Evolutionary conservation across 2,797 vertebrate species (phyloP).

Genomic region (Echeneis naucrates): DNA sequence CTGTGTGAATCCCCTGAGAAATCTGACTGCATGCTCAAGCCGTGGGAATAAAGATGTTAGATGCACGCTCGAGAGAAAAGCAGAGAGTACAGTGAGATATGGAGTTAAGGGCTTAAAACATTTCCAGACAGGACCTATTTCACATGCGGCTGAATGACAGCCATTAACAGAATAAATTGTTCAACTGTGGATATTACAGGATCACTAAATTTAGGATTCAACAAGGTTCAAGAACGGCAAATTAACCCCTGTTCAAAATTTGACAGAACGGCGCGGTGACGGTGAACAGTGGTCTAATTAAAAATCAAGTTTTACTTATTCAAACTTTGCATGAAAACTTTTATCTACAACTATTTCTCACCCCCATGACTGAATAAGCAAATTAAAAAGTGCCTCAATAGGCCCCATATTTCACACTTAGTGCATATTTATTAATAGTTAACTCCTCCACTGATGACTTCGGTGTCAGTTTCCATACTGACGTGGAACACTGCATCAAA

Average conservation of each 20-base stretch:
- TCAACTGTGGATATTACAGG: constrained; percentile 11
- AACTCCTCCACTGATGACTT: constrained; percentile 27
- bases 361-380: not conserved
- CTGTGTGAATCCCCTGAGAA: constrained; percentile 60
- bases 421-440: constrained; percentile 46
- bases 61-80: constrained; percentile 47
- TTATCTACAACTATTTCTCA: not conserved
- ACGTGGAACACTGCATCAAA: not conserved
- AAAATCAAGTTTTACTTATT: not conserved
- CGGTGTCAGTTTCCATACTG: constrained; percentile 19
- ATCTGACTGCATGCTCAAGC: constrained; percentile 53
- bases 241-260: not conserved
- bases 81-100: constrained; percentile 48
- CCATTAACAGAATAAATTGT: constrained; percentile 25
- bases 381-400: not conserved
- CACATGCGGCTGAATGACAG: constrained; percentile 46
- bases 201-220: constrained; percentile 17
- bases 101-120: constrained; percentile 58
- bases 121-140: constrained; percentile 41
- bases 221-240: constrained; percentile 6
- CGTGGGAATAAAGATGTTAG: constrained; percentile 64
- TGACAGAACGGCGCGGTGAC: constrained; percentile 4
- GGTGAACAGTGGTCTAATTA: no score
- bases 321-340: not conserved
- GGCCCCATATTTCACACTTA: constrained; percentile 23